Evolutionary conservation across 2,888 invertebrate genomes (phyloP).

Genomic region (Chouioia cunea): DNA sequence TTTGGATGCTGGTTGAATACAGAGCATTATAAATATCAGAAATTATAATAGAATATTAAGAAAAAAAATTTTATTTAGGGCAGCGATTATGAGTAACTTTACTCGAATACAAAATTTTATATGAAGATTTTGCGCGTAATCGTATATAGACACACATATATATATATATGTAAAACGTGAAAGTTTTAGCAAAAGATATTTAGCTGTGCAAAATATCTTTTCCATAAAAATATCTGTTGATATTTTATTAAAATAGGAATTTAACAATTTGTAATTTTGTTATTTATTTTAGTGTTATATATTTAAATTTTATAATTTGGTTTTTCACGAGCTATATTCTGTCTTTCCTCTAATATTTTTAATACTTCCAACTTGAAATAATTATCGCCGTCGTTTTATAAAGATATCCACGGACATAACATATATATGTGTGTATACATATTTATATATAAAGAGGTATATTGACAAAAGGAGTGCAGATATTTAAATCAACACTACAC

Average conservation of each 20-base stretch:
- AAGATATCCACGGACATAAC: constrained; percentile 4
- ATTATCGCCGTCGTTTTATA: constrained; percentile 23
- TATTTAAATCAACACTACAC: constrained; percentile 52
- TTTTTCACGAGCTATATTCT: constrained; percentile 10
- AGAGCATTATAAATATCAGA: constrained; percentile 31
- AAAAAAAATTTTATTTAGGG: constrained; percentile 30
- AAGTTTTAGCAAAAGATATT: constrained; percentile 29
- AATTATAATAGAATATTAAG: constrained; percentile 21
- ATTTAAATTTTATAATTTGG: constrained; percentile 31
- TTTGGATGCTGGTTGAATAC: constrained; percentile 20
- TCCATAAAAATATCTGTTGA: constrained; percentile 20
- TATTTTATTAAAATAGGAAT: constrained; percentile 25
- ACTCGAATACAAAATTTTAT: constrained; percentile 21
- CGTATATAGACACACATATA: constrained; percentile 1
- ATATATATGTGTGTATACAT: constrained; percentile 14
- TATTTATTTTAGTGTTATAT: constrained; percentile 33
- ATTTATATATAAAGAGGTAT: constrained; percentile 21
- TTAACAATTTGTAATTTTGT: constrained; percentile 31
- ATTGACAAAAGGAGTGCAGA: constrained; percentile 34
- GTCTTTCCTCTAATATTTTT: constrained; percentile 37
- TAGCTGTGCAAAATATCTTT: constrained; percentile 26
- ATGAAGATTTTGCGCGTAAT: background rate
- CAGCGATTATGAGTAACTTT: constrained; percentile 28
- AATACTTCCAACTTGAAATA: constrained; percentile 38
- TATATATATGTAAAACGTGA: constrained; percentile 4